Percentiles rank a stretch among this genome's conserved stretches.
phyloP scores from a whole-genome alignment of 2,888 invertebrate genomes.

The Hypsopygia costalis region DNA sequence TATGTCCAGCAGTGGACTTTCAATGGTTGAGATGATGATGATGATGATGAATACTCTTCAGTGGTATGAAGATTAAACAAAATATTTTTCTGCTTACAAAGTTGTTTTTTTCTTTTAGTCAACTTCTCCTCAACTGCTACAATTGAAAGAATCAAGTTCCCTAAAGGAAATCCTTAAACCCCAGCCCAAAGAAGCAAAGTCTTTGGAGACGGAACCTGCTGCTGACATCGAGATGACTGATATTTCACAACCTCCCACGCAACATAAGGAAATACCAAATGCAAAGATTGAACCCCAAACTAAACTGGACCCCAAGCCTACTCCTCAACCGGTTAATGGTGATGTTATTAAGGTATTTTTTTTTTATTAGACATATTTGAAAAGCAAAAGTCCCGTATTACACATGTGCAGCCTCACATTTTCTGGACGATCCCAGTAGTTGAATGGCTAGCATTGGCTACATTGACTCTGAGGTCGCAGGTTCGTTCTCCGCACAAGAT shows the following conservation, averaged over 20 bases:
- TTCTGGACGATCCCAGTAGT: no score
- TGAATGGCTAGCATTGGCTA: no score
- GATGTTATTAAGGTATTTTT: slow-evolving; percentile 55
- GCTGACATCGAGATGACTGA: slow-evolving; percentile 55
- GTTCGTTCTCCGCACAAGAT: no score
- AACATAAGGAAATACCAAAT: neutral
- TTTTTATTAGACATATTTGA: neutral
- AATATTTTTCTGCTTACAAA: no score
- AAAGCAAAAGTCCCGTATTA: no score
- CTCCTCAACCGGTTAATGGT: slow-evolving; percentile 56
- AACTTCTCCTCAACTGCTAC: slow-evolving; percentile 15
- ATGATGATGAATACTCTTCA: no score
- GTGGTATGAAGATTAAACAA: no score
- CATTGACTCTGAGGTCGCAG: no score
- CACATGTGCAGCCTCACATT: no score
- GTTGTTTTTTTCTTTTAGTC: slow-evolving; percentile 12
- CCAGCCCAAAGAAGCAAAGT: slow-evolving; percentile 25
- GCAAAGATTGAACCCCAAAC: slow-evolving; percentile 35
- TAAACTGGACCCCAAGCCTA: slow-evolving; percentile 37
- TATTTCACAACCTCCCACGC: slow-evolving; percentile 20
- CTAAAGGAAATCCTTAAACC: slow-evolving; percentile 32
- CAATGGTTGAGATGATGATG: no score
- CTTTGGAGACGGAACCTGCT: neutral
- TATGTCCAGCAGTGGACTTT: no score
- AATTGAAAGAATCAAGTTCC: slow-evolving; percentile 30